Percentiles rank a stretch among this genome's conserved stretches.
These are phyloP conservation scores for Osmoderma eremita DNA, from an alignment of 2,888 invertebrate genomes.

Conservation along the genomic window DNA sequence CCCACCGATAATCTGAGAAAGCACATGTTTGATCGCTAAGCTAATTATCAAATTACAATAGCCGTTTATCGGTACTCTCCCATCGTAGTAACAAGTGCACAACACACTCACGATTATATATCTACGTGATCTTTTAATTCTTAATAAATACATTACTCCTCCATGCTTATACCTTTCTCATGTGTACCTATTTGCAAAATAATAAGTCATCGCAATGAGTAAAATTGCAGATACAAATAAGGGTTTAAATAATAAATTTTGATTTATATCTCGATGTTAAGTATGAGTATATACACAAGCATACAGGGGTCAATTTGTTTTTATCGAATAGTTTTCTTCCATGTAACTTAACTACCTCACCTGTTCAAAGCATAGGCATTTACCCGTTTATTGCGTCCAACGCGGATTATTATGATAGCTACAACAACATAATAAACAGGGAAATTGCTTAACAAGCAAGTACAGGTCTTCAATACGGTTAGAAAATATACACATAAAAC, in stretches of 20 bases:
- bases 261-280: too few relatives aligned
- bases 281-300: too few relatives aligned
- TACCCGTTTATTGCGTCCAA: constrained; percentile 10
- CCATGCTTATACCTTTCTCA: too few relatives aligned
- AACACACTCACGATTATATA: not conserved
- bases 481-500: not conserved
- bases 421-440: constrained; percentile 22
- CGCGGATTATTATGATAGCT: constrained; percentile 23
- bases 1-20: constrained; percentile 37
- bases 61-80: constrained; percentile 5
- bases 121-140: constrained; percentile 1
- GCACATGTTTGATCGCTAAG: constrained; percentile 32
- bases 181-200: too few relatives aligned
- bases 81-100: constrained; percentile 14
- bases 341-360: not conserved
- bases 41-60: constrained; percentile 33
- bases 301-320: too few relatives aligned
- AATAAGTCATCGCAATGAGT: too few relatives aligned
- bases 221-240: too few relatives aligned
- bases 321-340: constrained; percentile 6
- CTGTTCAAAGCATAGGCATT: not conserved
- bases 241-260: too few relatives aligned
- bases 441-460: constrained; percentile 10
- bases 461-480: constrained; percentile 12
- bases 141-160: not conserved